Evolutionary conservation across 2,797 vertebrate species (phyloP).

Genomic region (Epinephelus malabaricus): DNA sequence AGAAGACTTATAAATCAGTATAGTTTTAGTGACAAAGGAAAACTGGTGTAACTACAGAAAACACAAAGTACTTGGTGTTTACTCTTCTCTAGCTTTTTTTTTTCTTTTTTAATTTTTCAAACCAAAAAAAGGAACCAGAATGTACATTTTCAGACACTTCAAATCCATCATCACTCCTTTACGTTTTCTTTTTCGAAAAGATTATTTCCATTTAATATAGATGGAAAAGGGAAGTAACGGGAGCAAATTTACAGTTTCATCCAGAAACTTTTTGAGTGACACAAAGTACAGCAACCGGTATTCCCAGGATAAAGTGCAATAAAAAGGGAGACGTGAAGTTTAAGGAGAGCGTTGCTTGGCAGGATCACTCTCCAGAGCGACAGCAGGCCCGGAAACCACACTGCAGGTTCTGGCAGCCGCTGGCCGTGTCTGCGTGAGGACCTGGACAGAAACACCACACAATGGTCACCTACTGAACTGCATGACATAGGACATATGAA

Average conservation of each 20-base stretch:
- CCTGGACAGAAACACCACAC: conserved; percentile 86
- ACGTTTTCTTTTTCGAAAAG: conserved; percentile 43
- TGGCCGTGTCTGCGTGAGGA: conserved; percentile 97
- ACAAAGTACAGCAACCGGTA: conserved; percentile 78
- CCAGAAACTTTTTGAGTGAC: conserved; percentile 70
- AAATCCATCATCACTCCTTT: conserved; percentile 41
- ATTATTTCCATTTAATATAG: conserved; percentile 64
- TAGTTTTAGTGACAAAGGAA: conserved; percentile 25
- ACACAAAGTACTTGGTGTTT: conserved; percentile 48
- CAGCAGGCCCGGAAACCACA: conserved; percentile 99
- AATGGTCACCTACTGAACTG: conserved; percentile 32
- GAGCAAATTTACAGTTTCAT: conserved; percentile 71
- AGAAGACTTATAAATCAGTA: conserved; percentile 31
- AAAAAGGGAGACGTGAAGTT: conserved; percentile 69
- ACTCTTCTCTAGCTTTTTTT: conserved; percentile 25
- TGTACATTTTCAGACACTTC: conserved; percentile 55
- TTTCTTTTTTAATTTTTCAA: conserved; percentile 31
- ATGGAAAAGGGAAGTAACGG: conserved; percentile 51
- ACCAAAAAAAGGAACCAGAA: conserved; percentile 40
- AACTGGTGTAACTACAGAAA: conserved; percentile 47
- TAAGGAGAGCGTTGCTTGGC: conserved; percentile 73
- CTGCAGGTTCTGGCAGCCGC: conserved; percentile 99
- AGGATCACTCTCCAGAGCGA: conserved; percentile 95
- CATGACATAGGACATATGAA: not conserved
- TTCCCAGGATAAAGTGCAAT: conserved; percentile 93